Evolutionary conservation across 2,113 vertebrate genomes (phyloP).

Genomic region (Zosterops lateralis): DNA sequence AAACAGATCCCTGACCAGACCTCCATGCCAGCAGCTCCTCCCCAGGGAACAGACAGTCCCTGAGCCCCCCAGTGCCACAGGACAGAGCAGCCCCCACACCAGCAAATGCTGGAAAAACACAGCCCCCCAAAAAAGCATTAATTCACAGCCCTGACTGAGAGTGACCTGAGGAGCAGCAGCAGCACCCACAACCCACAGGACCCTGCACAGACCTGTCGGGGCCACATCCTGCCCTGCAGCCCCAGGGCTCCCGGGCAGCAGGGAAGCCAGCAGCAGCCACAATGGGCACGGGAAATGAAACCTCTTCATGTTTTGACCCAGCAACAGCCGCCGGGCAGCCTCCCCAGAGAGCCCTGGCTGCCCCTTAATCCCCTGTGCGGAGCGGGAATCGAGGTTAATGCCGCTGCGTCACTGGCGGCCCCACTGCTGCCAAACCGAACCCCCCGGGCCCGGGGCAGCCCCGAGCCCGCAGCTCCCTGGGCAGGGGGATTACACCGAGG

Average conservation of each 20-base stretch:
- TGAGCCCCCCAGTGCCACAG: fast-evolving
- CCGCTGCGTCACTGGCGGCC: constrained; percentile 52
- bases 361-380: constrained; percentile 46
- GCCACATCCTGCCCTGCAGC: background rate
- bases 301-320: background rate
- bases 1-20: background rate
- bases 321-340: background rate
- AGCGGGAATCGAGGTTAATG: constrained; percentile 56
- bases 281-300: fast-evolving
- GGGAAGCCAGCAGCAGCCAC: background rate
- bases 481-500: fast-evolving
- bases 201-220: fast-evolving
- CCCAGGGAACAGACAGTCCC: background rate
- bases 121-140: fast-evolving
- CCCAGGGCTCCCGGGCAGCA: background rate
- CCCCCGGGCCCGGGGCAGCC: background rate
- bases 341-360: background rate
- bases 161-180: fast-evolving
- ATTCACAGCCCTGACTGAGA: background rate
- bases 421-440: background rate
- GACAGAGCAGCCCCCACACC: background rate
- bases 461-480: background rate
- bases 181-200: background rate
- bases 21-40: background rate
- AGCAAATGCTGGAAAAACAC: background rate